These are phyloP conservation scores for Patella pellucida DNA, from an alignment of 2,888 invertebrate species.

Conservation along the genomic window DNA sequence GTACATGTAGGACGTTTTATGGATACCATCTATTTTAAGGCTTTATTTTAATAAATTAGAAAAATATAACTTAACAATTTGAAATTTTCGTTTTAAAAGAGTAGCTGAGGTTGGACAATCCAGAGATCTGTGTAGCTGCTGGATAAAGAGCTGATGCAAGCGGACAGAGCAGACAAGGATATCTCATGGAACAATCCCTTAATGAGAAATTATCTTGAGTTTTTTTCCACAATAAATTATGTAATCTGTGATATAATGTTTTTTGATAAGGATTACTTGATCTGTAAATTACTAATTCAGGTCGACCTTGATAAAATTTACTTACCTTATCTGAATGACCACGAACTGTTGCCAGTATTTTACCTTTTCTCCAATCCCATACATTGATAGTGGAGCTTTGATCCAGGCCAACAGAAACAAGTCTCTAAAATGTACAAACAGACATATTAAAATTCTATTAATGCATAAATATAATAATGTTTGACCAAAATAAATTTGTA, in stretches of 20 bases:
- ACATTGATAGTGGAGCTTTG: conserved; percentile 67
- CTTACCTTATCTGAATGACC: conserved; percentile 70
- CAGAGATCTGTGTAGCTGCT: too few relatives aligned
- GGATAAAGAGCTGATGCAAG: too few relatives aligned
- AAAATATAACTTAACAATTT: too few relatives aligned
- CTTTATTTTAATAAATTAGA: too few relatives aligned
- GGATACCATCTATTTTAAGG: too few relatives aligned
- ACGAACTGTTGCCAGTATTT: conserved; percentile 65
- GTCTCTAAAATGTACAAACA: conserved; percentile 48
- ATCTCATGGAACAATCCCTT: too few relatives aligned
- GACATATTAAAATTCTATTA: not conserved
- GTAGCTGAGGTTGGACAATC: too few relatives aligned
- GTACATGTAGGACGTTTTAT: too few relatives aligned
- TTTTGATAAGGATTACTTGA: conserved; percentile 15
- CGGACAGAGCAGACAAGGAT: too few relatives aligned
- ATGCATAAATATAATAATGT: not conserved
- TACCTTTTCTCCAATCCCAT: conserved; percentile 71
- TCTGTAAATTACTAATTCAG: too few relatives aligned
- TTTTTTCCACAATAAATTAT: not conserved
- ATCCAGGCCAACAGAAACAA: conserved; percentile 70
- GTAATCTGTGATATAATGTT: not conserved
- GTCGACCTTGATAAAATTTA: conserved; percentile 1
- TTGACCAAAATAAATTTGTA: not conserved
- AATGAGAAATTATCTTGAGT: too few relatives aligned
- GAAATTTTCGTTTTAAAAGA: too few relatives aligned